A percentile compares a stretch with the other conserved stretches of the same genome.
Evolutionary conservation across 2,113 vertebrate species (phyloP).

Genomic region (Prolemur simus): DNA sequence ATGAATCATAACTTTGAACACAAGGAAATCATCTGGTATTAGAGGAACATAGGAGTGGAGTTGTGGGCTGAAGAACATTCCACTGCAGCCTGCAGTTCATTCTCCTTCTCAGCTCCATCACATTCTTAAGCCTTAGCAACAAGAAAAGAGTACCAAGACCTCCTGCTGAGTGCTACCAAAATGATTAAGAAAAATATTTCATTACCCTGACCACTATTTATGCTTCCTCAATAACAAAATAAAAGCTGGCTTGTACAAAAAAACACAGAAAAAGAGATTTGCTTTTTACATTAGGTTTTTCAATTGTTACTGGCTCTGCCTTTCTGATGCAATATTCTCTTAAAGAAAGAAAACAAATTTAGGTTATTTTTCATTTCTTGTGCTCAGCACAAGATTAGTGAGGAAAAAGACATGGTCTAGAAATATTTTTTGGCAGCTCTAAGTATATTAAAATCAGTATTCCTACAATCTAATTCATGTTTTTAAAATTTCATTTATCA

Average conservation of each 20-base stretch:
- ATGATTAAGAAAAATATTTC: neutral
- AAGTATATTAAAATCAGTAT: neutral
- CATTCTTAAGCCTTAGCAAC: neutral
- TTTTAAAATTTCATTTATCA: neutral
- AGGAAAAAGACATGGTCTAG: neutral
- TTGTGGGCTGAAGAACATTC: neutral
- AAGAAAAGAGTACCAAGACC: neutral
- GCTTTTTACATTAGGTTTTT: neutral
- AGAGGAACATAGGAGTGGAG: neutral
- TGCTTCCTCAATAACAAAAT: neutral
- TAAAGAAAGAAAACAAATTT: neutral
- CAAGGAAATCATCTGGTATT: neutral
- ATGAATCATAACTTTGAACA: neutral
- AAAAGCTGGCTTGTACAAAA: neutral
- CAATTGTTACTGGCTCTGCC: neutral
- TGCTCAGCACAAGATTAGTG: neutral
- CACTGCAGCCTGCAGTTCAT: neutral
- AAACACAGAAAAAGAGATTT: neutral
- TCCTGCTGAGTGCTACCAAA: neutral
- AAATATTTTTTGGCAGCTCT: neutral
- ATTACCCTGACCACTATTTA: neutral
- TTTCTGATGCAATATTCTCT: neutral
- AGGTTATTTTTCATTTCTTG: neutral
- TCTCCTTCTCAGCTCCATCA: neutral
- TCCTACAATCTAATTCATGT: neutral